phyloP scores from a whole-genome alignment of 2,797 vertebrate genomes.

The Anguilla pacifica region DNA sequence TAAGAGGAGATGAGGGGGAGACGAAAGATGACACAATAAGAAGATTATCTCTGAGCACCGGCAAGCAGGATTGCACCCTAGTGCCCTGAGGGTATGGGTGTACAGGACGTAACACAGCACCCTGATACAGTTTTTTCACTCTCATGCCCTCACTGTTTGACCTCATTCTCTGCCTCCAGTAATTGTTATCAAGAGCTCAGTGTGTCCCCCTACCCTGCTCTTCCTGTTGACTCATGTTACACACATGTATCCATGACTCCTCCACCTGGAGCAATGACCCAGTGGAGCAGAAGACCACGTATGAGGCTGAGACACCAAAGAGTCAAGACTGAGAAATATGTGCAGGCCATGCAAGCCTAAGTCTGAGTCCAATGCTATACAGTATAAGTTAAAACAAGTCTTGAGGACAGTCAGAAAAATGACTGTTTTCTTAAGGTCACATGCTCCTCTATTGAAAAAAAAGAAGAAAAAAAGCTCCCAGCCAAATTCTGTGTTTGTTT shows the following conservation, averaged over 20 bases:
- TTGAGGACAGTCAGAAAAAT: neutral
- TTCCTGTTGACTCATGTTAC: conserved; percentile 12
- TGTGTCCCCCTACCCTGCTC: neutral
- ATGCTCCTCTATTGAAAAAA: too few relatives aligned
- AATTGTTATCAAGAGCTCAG: neutral
- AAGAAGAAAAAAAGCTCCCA: neutral
- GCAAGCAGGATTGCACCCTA: neutral
- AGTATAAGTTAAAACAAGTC: conserved; percentile 1
- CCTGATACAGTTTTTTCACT: neutral
- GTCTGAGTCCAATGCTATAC: neutral
- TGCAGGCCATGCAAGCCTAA: neutral
- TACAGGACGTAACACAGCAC: neutral
- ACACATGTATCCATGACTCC: neutral
- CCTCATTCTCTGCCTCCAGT: conserved; percentile 10
- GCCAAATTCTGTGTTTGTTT: conserved; percentile 27
- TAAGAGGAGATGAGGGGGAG: neutral
- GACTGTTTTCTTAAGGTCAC: neutral
- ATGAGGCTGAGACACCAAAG: neutral
- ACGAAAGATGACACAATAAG: conserved; percentile 18
- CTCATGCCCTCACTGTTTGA: conserved; percentile 8
- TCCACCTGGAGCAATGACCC: neutral
- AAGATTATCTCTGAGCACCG: neutral
- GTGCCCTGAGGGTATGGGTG: conserved; percentile 7
- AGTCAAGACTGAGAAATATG: neutral
- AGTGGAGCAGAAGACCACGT: neutral